Conservation (phyloP, 1,140 invertebrate species). For the Papilio polyxenes region DNA sequence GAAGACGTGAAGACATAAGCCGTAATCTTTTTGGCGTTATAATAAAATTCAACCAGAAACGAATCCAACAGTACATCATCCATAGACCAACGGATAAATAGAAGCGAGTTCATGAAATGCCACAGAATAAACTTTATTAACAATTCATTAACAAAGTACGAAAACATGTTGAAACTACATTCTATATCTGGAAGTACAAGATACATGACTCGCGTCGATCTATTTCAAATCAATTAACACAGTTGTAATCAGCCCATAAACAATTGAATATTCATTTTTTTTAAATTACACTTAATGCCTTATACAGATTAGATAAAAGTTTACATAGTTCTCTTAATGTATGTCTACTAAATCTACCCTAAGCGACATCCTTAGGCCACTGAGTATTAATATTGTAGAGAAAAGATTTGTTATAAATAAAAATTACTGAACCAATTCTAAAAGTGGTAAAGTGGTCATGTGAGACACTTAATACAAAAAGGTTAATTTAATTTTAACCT, state of each 20-base stretch:
- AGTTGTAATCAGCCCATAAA: not conserved
- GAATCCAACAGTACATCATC: no score
- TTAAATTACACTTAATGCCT: not conserved
- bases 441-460: not conserved
- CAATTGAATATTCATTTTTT: not conserved
- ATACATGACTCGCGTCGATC: not conserved
- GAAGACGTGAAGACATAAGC: no score
- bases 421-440: not conserved
- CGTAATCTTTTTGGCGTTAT: no score
- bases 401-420: not conserved
- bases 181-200: not conserved
- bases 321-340: not conserved
- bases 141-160: no score
- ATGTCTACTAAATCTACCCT: not conserved
- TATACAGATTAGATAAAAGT: not conserved
- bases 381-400: not conserved
- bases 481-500: not conserved
- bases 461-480: not conserved
- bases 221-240: conserved; percentile 5
- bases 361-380: not conserved
- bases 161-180: not conserved
- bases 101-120: no score
- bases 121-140: not conserved
- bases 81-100: no score
- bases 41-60: no score